Evolutionary conservation across 1,140 invertebrate genomes (phyloP).

Genomic region (Drosophila guanche): DNA sequence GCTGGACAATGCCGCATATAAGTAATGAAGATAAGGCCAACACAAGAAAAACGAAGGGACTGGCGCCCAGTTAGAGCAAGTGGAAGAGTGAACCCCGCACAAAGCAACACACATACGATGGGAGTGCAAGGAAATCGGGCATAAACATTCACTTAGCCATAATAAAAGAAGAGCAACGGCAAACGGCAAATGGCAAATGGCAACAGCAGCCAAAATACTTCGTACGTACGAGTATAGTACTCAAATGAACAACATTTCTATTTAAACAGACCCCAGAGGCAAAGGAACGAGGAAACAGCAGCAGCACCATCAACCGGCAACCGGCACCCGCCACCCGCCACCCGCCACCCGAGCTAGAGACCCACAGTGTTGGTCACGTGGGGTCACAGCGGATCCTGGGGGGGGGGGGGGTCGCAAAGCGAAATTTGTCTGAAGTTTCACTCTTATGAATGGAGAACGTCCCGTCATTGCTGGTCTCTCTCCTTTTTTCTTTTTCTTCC

Average conservation of each 20-base stretch:
- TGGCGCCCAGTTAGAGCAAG: neutral
- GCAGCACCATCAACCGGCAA: no score
- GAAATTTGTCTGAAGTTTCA: conserved; percentile 49
- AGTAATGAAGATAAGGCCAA: neutral
- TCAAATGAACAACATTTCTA: conserved; percentile 64
- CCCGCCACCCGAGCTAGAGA: no score
- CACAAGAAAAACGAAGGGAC: neutral
- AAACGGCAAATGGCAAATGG: conserved; percentile 33
- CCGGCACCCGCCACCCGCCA: no score
- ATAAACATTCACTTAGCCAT: conserved; percentile 74
- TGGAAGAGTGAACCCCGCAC: neutral
- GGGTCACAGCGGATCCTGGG: neutral
- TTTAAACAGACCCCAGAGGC: conserved; percentile 22
- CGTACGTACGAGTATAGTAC: neutral
- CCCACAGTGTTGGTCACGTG: neutral
- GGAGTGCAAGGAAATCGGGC: conserved; percentile 58
- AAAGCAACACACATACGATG: neutral
- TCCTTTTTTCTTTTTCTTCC: conserved; percentile 25
- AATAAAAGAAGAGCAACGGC: conserved; percentile 62
- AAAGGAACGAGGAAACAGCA: no score
- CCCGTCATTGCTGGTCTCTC: conserved; percentile 1
- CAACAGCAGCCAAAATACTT: conserved; percentile 32
- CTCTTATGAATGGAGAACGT: neutral
- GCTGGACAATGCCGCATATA: conserved; percentile 37
- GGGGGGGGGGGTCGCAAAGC: neutral